Conservation (phyloP, 1,140 invertebrate species). For the Papilio xuthus region DNA sequence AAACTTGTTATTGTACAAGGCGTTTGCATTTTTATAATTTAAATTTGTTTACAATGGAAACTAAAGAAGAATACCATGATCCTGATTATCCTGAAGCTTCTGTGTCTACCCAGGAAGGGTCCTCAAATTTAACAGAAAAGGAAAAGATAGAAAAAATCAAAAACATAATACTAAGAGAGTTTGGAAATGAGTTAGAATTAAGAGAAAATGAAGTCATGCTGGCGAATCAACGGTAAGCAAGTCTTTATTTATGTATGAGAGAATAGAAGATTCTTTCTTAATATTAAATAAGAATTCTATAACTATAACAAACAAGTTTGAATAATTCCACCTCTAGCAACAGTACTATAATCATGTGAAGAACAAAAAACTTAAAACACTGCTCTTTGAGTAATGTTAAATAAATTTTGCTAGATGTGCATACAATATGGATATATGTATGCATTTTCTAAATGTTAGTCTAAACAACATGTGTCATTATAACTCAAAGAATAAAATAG, state of each 20-base stretch:
- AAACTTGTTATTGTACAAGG: slow-evolving; percentile 45
- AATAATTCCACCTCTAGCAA: neutral
- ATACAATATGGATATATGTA: neutral
- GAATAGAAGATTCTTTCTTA: neutral
- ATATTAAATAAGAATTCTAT: neutral
- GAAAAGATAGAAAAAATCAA: slow-evolving; percentile 71
- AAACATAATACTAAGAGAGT: slow-evolving; percentile 70
- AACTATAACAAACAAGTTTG: slow-evolving; percentile 14
- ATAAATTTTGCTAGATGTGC: neutral
- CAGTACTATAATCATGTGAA: neutral
- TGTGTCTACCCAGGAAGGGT: slow-evolving; percentile 56
- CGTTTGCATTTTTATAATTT: slow-evolving; percentile 48
- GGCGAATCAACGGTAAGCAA: slow-evolving; percentile 72
- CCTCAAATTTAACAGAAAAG: slow-evolving; percentile 53
- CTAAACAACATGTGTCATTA: neutral
- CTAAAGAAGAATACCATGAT: slow-evolving; percentile 71
- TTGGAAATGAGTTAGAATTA: slow-evolving; percentile 67
- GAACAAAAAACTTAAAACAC: neutral
- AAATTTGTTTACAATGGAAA: slow-evolving; percentile 62
- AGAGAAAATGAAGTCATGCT: slow-evolving; percentile 71
- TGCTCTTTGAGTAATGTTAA: neutral
- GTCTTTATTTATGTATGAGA: neutral
- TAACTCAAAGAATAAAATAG: neutral
- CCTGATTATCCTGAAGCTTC: slow-evolving; percentile 71
- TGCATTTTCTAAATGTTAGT: neutral